Evolutionary conservation across 2,888 invertebrate genomes (phyloP).

Genomic region (Pristionchus arcanus): DNA sequence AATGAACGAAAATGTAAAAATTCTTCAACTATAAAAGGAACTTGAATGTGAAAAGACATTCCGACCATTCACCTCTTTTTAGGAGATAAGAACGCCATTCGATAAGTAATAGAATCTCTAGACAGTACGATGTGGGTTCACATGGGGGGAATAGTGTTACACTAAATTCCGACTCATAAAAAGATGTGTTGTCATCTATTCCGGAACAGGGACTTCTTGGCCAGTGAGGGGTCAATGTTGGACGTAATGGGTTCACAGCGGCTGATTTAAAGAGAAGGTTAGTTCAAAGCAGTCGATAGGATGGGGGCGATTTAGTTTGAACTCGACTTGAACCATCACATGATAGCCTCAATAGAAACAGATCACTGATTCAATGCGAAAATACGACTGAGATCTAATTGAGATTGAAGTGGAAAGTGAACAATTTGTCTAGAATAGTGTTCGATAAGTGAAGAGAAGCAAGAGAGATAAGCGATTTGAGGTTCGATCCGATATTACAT

Average conservation of each 20-base stretch:
- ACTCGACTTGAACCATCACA: conserved; percentile 4
- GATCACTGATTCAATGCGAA: neutral
- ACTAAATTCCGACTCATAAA: too few species aligned
- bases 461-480: conserved; percentile 24
- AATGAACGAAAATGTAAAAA: neutral
- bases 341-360: neutral
- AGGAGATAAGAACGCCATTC: neutral
- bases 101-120: neutral
- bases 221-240: neutral
- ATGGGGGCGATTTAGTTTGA: conserved; percentile 16
- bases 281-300: neutral
- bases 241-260: neutral
- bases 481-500: conserved; percentile 48
- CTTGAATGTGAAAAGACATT: neutral
- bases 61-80: neutral
- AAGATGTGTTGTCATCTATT: too few species aligned
- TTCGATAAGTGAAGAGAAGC: neutral
- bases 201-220: neutral
- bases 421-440: neutral
- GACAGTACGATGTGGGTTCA: neutral
- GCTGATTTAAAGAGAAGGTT: neutral
- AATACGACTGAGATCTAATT: neutral
- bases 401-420: neutral
- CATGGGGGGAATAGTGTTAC: neutral
- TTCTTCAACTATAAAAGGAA: neutral